Evolutionary conservation across 2,888 invertebrate species (phyloP).

Genomic region (Euplagia quadripunctaria): DNA sequence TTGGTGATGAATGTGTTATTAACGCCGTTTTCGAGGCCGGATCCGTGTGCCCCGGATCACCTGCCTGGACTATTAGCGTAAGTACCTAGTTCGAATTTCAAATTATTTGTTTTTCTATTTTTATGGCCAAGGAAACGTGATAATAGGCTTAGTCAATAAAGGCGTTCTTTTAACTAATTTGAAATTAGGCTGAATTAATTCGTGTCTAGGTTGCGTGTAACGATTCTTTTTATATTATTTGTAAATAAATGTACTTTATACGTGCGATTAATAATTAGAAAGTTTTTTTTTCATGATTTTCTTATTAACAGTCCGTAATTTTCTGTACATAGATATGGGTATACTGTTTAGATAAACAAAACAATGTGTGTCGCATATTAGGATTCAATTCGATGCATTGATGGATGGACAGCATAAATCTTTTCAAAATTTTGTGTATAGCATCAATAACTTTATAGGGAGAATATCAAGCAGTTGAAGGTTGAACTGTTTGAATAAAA

Average conservation of each 20-base stretch:
- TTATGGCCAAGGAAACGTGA: neutral
- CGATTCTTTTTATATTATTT: neutral
- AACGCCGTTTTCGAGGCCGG: conserved; percentile 59
- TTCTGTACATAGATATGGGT: neutral
- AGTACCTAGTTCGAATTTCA: conserved; percentile 40
- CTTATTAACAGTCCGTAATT: neutral
- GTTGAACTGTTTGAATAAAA: conserved; percentile 30
- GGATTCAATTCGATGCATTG: conserved; percentile 12
- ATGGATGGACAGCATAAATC: conserved; percentile 1
- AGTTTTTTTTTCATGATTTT: neutral
- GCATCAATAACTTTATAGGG: neutral
- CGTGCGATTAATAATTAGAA: neutral
- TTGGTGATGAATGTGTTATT: conserved; percentile 63
- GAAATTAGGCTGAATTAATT: neutral
- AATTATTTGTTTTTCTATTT: conserved; percentile 5
- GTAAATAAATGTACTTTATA: neutral
- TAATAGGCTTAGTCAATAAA: neutral
- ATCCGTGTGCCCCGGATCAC: conserved; percentile 53
- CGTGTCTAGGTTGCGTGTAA: neutral
- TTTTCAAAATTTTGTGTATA: neutral
- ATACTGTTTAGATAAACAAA: neutral
- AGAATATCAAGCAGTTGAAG: conserved; percentile 24
- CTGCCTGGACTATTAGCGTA: conserved; percentile 60
- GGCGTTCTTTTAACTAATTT: neutral
- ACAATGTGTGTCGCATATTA: neutral